phyloP scores from a whole-genome alignment of 2,113 vertebrate genomes.

The Trichomycterus rosablanca region DNA sequence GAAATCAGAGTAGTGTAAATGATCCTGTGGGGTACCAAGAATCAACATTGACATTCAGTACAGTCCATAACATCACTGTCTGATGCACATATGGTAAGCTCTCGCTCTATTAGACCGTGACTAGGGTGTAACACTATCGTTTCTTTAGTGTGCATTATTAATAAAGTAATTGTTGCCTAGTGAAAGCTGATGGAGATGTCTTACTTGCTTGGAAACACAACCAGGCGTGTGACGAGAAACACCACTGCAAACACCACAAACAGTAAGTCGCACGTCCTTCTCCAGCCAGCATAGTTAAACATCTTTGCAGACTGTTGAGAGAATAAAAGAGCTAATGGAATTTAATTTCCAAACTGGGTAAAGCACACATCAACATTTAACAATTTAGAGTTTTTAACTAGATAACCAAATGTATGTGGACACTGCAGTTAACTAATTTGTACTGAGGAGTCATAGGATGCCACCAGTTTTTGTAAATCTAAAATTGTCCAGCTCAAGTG shows the following conservation, averaged over 20 bases:
- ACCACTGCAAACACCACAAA: conserved; percentile 75
- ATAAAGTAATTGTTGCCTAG: neutral
- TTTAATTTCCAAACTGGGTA: neutral
- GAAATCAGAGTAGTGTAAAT: conserved; percentile 76
- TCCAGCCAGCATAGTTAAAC: conserved; percentile 84
- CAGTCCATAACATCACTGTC: neutral
- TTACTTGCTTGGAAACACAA: conserved; percentile 82
- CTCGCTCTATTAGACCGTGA: conserved; percentile 6
- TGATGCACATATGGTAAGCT: conserved; percentile 2
- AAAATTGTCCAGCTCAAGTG: no score
- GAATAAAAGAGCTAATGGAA: neutral
- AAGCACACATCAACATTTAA: neutral
- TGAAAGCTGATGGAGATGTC: conserved; percentile 22
- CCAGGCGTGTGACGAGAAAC: conserved; percentile 76
- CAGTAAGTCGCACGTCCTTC: conserved; percentile 68
- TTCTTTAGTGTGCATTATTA: conserved; percentile 15
- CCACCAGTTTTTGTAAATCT: no score
- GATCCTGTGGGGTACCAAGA: conserved; percentile 60
- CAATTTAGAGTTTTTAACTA: no score
- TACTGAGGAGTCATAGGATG: no score
- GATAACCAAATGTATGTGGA: no score
- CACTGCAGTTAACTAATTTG: no score
- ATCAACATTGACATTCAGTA: neutral
- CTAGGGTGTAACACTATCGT: conserved; percentile 5
- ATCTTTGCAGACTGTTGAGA: conserved; percentile 77